Evolutionary conservation across 2,113 vertebrate species (phyloP), one percentile per base, ranked within the genome.

Genomic region (Hipposideros armiger): DNA sequence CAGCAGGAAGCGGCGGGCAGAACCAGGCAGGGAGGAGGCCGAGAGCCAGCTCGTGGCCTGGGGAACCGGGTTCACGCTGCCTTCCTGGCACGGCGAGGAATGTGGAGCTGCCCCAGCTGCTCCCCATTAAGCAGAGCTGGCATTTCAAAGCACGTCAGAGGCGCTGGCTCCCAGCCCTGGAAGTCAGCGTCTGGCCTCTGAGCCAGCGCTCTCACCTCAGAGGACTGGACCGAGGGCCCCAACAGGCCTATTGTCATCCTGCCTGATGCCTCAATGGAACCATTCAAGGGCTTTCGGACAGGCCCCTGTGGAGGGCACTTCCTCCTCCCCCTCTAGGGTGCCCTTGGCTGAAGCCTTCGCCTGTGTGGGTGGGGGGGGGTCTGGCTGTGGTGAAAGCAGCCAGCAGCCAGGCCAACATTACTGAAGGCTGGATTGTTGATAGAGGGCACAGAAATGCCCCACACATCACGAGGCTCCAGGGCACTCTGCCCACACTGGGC

Each of bases 91-190:
- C 0, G 11, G 91, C 88, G 66, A 83, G 74, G 82, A 87, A 96
- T 69, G 88, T 16, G 28, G 17, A 62, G 83, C 86, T 13, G 84
- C 81, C 97, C 96, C 96, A 98, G 98, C 97, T 98, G 98, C 97
- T 98, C 97, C 81, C 84, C 95, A 97, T 98, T 97, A 98, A 98
- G 98, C 95, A 54, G 96, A 98, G 97, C 87, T 98, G 98, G 97
- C 98, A 98, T 98, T 98, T 98, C 32, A 73, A 97, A 98, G 90
- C 93, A 90, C 97, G 98, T 97, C 98, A 98, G 98, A 97, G 42
- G 98, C 30, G 11, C 52, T 93, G 98, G 98, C 98, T 97, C 52
- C 76, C 69, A 4, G 82, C 97, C 98, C 62, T 95, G 97, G 78
- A 97, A 96, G 95, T 96, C 95, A 54, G 94, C 16, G 1, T 96